Evolutionary conservation across 2,797 vertebrate genomes (phyloP).

Genomic region (Onychomys torridus): DNA sequence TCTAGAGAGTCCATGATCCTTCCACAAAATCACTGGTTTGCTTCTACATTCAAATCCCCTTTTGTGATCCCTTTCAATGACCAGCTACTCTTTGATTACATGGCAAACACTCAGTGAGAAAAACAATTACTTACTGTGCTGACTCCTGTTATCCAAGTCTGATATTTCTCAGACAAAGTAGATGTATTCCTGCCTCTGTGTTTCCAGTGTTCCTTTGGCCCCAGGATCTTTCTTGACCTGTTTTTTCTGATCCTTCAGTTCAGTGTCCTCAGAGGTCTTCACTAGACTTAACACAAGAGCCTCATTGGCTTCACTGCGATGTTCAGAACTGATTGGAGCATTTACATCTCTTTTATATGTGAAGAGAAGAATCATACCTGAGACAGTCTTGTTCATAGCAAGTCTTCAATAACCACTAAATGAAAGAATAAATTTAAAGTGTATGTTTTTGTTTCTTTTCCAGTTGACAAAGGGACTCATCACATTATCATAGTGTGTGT

Average conservation of each 20-base stretch:
- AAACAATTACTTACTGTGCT: neutral
- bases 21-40: neutral
- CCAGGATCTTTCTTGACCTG: neutral
- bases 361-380: neutral
- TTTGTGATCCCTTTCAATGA: neutral
- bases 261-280: neutral
- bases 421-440: neutral
- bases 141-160: neutral
- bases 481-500: too few species aligned
- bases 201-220: neutral
- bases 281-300: neutral
- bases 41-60: neutral
- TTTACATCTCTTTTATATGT: neutral
- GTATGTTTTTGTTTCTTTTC: neutral
- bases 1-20: neutral
- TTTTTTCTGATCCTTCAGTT: neutral
- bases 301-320: rapidly evolving
- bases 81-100: neutral
- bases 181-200: neutral
- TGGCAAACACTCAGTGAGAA: neutral
- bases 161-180: neutral
- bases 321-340: rapidly evolving
- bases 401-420: neutral
- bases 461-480: neutral
- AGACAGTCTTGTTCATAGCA: neutral